Percentiles rank a stretch among this genome's conserved stretches.
Conservation (phyloP, 92 coral and sea anemone species). For the Zoanthus sansibaricus region DNA sequence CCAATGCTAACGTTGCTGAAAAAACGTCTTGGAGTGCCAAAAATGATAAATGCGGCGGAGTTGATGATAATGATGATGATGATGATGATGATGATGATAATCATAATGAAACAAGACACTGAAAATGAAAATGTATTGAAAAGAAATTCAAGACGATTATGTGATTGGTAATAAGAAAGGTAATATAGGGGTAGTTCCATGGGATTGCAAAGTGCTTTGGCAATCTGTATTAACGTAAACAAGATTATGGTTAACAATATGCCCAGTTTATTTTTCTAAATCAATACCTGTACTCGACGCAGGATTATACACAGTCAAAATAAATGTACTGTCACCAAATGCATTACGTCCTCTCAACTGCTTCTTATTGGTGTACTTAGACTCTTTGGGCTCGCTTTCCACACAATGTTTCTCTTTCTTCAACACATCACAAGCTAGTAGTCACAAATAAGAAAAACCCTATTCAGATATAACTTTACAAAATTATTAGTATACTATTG, state of each 20-base stretch:
- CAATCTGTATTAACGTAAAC: too few relatives aligned
- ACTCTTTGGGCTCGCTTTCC: slow-evolving; percentile 53
- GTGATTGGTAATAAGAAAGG: too few relatives aligned
- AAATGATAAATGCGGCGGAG: too few relatives aligned
- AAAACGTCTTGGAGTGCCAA: too few relatives aligned
- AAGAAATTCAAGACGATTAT: too few relatives aligned
- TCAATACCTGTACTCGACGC: slow-evolving; percentile 78
- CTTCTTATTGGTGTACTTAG: slow-evolving; percentile 11
- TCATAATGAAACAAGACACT: neutral
- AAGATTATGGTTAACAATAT: neutral
- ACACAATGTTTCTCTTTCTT: slow-evolving; percentile 52
- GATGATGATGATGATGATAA: neutral
- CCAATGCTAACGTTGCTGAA: too few relatives aligned
- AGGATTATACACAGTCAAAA: slow-evolving; percentile 87
- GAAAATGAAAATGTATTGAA: too few relatives aligned
- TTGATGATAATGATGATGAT: too few relatives aligned
- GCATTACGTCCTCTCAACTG: slow-evolving; percentile 56
- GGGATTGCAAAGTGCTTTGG: too few relatives aligned
- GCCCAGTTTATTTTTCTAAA: neutral
- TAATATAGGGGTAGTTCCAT: too few relatives aligned
- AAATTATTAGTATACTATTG: neutral
- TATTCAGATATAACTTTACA: neutral
- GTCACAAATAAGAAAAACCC: neutral
- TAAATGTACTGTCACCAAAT: slow-evolving; percentile 73
- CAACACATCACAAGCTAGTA: slow-evolving; percentile 58